Evolutionary conservation across 2,797 vertebrate genomes (phyloP), one percentile per base, ranked within the genome.

Genomic region (Silurus lanzhouensis): DNA sequence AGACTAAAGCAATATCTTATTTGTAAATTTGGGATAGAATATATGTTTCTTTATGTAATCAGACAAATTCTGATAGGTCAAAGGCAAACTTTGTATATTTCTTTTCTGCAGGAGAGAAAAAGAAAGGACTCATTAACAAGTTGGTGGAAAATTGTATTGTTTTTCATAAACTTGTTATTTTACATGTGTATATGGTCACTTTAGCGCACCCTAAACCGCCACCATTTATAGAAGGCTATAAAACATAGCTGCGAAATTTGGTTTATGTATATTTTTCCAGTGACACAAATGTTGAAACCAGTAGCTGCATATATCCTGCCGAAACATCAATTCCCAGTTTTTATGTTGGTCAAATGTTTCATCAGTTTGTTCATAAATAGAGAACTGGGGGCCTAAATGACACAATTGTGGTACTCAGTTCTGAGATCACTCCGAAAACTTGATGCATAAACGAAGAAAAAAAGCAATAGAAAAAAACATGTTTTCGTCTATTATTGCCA

Each of bases 401-500:
- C 22, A 17, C 8, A 9, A 52, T 38, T 83, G 17, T 58, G 3
- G 31, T 75, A 58, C 44, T 81, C 27, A 19, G 15, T 64, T 25
- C 58, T 13, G 25, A 85, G 67, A 25, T 81, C 46, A 74, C 14
- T 58, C 58, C 38, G 44, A 72, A 74, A 46, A 79, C 17, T 14
- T n/a, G 9, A 64, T 19, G 70, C 20, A 38, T 31, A 22, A 25
- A 4, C 20, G 38, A 22, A 63, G 48, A 5, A 84, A 68, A 66
- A 61, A 55, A 31, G 60, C 6, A 48, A 61, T 6, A 27, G 4
- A 61, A 77, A 67, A 67, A 77, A 77, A 58, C 0, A 58, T 76
- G 52, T 20, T 77, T 60, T 44, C 4, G 60, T 8, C 17, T 78
- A 78, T 78, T 61, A 81, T 81, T 81, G 68, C 57, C 68, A 74